Conservation (phyloP, 2,113 vertebrate genomes). For the Xiphias gladius region DNA sequence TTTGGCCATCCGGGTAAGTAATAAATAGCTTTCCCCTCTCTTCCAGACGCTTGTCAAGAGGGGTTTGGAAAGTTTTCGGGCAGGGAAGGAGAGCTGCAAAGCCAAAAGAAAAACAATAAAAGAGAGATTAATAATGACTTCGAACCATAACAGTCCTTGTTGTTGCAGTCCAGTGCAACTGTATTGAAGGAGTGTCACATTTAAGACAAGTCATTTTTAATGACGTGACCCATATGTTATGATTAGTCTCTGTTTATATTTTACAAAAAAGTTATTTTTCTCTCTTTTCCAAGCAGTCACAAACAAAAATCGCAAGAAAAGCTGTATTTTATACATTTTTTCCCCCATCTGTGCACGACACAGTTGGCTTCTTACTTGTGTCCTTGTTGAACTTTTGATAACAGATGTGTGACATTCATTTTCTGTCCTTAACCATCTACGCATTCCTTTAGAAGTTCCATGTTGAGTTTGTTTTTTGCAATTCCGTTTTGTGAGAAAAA, state of each 20-base stretch:
- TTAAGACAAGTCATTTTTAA: not conserved
- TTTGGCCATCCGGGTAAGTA: not conserved
- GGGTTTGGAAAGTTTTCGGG: not conserved
- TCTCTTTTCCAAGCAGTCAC: not conserved
- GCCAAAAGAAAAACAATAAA: not conserved
- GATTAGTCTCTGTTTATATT: not conserved
- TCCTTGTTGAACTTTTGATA: not conserved
- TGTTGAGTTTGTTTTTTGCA: not conserved
- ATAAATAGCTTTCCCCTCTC: not conserved
- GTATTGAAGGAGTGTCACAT: not conserved
- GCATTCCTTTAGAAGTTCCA: not conserved
- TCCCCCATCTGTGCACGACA: not conserved
- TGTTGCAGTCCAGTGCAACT: not conserved
- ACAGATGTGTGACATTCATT: conserved; percentile 12
- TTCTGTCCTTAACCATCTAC: not conserved
- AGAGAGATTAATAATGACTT: not conserved
- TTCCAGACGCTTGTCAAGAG: not conserved
- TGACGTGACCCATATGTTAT: not conserved
- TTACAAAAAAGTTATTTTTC: not conserved
- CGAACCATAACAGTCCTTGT: not conserved
- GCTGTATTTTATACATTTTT: not conserved
- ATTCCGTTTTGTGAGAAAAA: not conserved
- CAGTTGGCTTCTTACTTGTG: not conserved
- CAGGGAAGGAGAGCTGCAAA: not conserved
- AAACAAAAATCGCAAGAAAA: conserved; percentile 5